Conservation (phyloP, 1,140 invertebrate species). For the Solenopsis fugax region DNA sequence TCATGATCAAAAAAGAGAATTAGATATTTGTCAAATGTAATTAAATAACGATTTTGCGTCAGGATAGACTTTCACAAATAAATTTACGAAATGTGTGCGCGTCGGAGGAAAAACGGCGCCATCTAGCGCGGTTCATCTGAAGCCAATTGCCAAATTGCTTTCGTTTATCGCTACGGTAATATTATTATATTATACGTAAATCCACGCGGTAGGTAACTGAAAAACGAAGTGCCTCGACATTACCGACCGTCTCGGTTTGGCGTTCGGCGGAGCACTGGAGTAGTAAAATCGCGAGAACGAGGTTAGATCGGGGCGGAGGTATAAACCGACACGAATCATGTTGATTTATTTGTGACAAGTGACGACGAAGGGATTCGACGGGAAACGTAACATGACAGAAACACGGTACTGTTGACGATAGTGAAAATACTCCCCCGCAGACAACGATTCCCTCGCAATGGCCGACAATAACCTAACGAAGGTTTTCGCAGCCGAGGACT, state of each 20-base stretch:
- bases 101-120: no score
- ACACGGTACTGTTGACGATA: constrained; percentile 17
- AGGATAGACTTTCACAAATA: not conserved
- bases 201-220: not conserved
- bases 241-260: not conserved
- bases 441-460: constrained; percentile 74
- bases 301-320: constrained; percentile 41
- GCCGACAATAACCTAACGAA: constrained; percentile 79
- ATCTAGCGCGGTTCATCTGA: not conserved
- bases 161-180: no score
- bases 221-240: not conserved
- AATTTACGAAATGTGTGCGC: not conserved
- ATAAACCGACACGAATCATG: constrained; percentile 35
- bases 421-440: not conserved
- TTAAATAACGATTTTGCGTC: not conserved
- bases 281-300: not conserved
- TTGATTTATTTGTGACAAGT: constrained; percentile 50
- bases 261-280: not conserved
- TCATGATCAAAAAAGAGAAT: not conserved
- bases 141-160: no score
- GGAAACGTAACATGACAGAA: constrained; percentile 32
- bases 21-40: not conserved
- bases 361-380: not conserved
- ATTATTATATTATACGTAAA: no score
- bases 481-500: constrained; percentile 83